Percentiles rank a stretch among this genome's conserved stretches.
Evolutionary conservation across 2,888 invertebrate species (phyloP).

Genomic region (Willowsia nigromaculata): DNA sequence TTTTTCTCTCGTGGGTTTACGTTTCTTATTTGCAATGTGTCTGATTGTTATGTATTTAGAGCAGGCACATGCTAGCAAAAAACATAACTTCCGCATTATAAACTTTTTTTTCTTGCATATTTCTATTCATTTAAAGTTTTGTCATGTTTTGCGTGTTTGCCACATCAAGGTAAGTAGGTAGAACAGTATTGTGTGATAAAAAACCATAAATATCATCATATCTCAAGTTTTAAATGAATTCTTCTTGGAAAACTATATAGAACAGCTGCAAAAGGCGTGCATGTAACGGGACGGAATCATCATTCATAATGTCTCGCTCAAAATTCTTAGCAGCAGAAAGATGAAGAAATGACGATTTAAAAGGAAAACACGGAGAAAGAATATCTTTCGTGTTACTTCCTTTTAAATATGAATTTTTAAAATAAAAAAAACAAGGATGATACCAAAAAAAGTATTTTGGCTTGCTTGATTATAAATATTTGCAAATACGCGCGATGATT

Average conservation of each 20-base stretch:
- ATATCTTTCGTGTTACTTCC: neutral
- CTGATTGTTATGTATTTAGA: neutral
- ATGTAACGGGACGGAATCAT: neutral
- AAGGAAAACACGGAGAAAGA: neutral
- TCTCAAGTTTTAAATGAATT: neutral
- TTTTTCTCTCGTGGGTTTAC: neutral
- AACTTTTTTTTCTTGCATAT: neutral
- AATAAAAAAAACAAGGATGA: neutral
- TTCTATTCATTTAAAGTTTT: neutral
- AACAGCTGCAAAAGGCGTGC: neutral
- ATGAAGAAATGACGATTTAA: no score
- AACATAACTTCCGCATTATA: slow-evolving; percentile 39
- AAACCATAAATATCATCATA: neutral
- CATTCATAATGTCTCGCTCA: neutral
- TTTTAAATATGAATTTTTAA: neutral
- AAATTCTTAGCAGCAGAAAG: neutral
- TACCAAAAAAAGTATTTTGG: neutral
- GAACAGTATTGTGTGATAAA: neutral
- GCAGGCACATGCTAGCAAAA: neutral
- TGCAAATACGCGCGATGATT: slow-evolving; percentile 1
- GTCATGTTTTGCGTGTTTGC: neutral
- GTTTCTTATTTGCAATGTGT: neutral
- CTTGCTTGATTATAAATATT: neutral
- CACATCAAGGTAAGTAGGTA: neutral
- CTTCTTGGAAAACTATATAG: neutral